phyloP scores from a whole-genome alignment of 2,113 vertebrate genomes.

The Nettapus auritus region DNA sequence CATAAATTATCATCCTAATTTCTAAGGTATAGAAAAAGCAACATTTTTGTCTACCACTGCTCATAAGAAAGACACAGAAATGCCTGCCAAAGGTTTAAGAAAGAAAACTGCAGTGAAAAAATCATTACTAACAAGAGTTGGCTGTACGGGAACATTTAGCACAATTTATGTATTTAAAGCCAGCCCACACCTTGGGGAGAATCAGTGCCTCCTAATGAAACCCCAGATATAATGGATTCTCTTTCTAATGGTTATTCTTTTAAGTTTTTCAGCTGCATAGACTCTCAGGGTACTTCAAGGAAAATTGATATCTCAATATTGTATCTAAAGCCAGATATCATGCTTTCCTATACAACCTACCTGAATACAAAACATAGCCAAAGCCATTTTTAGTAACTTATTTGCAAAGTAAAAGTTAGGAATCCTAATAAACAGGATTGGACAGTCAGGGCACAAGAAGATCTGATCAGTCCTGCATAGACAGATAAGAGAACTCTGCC shows the following conservation, averaged over 20 bases:
- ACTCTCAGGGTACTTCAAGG: rapidly evolving
- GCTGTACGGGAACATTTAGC: neutral
- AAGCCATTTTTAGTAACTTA: neutral
- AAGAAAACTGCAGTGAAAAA: neutral
- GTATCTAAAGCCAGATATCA: neutral
- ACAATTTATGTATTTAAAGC: neutral
- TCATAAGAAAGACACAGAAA: neutral
- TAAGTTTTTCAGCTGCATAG: neutral
- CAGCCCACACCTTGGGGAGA: neutral
- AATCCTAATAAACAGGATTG: neutral
- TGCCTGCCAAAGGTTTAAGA: neutral
- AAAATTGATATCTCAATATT: neutral
- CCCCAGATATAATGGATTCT: neutral
- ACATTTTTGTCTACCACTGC: neutral
- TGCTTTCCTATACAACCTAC: neutral
- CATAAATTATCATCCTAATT: neutral
- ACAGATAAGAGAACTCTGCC: neutral
- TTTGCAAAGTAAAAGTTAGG: neutral
- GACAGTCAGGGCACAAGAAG: neutral
- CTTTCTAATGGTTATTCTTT: neutral
- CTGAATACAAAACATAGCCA: neutral
- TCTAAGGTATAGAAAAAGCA: neutral
- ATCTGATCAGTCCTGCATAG: neutral
- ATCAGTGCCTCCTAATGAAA: neutral
- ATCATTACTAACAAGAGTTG: neutral